A percentile compares a stretch with the other conserved stretches of the same genome.
Conservation (phyloP, 2,888 invertebrate genomes). For the Neoitamus cyanurus region DNA sequence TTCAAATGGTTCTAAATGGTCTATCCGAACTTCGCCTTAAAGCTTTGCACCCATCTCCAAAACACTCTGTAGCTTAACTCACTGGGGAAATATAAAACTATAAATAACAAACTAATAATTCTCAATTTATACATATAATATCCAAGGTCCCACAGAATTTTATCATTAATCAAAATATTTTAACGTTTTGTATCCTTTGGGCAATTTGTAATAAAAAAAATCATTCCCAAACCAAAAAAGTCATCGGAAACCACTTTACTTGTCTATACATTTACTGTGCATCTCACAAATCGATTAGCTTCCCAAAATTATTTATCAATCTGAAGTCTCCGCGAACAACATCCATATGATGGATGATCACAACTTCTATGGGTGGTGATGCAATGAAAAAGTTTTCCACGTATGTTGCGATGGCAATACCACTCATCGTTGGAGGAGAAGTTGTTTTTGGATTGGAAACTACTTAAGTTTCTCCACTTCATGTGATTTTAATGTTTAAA, state of each 20-base stretch:
- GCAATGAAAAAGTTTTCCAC: background rate
- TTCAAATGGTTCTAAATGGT: too few relatives aligned
- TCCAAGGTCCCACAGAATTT: background rate
- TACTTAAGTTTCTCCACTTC: background rate
- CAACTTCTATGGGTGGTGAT: background rate
- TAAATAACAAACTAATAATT: background rate
- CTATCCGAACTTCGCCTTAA: too few relatives aligned
- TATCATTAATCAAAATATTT: background rate
- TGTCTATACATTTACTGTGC: background rate
- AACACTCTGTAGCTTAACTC: too few relatives aligned
- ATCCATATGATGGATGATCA: background rate
- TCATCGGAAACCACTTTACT: background rate
- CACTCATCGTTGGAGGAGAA: background rate
- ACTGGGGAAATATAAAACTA: too few relatives aligned
- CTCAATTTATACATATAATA: too few relatives aligned
- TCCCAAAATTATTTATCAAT: background rate
- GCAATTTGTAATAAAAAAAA: background rate
- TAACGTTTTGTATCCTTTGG: background rate
- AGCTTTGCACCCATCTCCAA: too few relatives aligned
- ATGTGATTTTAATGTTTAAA: background rate
- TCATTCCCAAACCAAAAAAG: background rate
- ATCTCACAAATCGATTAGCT: background rate
- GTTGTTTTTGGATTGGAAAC: background rate
- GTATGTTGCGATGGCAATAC: background rate
- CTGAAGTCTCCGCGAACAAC: background rate